phyloP scores from a whole-genome alignment of 2,113 vertebrate species.

The Pandion haliaetus region DNA sequence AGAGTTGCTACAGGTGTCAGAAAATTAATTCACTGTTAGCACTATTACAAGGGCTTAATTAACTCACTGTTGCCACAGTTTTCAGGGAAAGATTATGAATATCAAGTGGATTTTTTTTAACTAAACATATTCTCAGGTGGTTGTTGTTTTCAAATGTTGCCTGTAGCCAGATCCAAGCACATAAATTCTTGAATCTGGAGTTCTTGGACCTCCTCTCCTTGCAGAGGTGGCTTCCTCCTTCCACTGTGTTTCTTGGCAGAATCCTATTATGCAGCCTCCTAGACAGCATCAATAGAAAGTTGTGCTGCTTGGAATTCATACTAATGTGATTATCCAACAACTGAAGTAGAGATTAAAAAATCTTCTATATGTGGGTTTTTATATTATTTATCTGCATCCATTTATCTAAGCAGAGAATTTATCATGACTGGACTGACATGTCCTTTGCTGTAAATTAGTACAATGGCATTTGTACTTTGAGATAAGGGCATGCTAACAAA shows the following conservation, averaged over 20 bases:
- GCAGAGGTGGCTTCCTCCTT: not conserved
- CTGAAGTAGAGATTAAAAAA: not conserved
- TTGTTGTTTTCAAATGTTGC: not conserved
- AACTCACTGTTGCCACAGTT: not conserved
- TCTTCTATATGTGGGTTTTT: not conserved
- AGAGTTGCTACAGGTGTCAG: not conserved
- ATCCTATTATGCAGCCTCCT: not conserved
- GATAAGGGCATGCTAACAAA: not conserved
- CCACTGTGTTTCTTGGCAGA: not conserved
- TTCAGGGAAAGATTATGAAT: not conserved
- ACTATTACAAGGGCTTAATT: not conserved
- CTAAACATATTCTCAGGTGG: not conserved
- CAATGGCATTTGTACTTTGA: not conserved
- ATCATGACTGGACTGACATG: not conserved
- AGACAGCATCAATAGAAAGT: not conserved
- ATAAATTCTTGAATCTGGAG: not conserved
- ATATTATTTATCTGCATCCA: not conserved
- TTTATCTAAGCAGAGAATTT: not conserved
- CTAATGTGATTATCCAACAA: not conserved
- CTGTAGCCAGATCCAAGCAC: not conserved
- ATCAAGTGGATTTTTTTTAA: not conserved
- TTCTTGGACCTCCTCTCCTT: not conserved
- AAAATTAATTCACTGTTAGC: not conserved
- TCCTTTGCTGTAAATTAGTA: not conserved
- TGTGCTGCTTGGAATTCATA: not conserved